phyloP scores from a whole-genome alignment of 2,797 vertebrate species.

The Orientallactaga sibirica region DNA sequence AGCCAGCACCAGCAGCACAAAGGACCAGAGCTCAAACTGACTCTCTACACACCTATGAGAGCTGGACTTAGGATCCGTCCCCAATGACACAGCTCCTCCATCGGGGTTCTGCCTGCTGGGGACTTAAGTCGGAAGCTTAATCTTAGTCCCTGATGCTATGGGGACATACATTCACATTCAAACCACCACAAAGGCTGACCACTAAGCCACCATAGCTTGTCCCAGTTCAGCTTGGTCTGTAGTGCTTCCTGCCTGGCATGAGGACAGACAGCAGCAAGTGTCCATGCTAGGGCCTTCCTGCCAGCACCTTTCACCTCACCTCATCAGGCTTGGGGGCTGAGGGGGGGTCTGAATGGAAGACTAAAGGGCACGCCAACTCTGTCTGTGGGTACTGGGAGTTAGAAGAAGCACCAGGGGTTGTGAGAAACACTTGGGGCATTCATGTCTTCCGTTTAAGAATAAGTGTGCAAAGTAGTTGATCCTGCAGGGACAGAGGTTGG shows the following conservation, averaged over 20 bases:
- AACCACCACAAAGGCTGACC: background rate
- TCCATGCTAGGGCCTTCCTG: background rate
- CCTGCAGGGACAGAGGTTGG: background rate
- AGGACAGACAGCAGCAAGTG: background rate
- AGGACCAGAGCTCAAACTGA: no score
- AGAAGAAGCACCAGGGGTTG: background rate
- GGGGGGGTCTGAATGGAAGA: background rate
- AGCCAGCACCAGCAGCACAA: no score
- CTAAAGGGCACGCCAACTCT: background rate
- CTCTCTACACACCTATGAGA: no score
- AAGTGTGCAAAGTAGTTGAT: background rate
- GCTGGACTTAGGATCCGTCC: no score
- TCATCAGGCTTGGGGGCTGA: background rate
- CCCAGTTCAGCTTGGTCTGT: background rate
- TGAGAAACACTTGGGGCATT: background rate
- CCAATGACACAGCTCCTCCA: no score
- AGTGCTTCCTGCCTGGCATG: background rate
- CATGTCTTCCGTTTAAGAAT: background rate
- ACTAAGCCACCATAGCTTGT: background rate
- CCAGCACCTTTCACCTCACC: background rate
- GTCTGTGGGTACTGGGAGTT: background rate
- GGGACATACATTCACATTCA: no score
- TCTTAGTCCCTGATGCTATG: no score
- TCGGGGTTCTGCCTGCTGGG: no score
- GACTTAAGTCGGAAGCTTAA: no score